phyloP scores from a whole-genome alignment of 2,888 invertebrate genomes.

The Clistopyga incitator region DNA sequence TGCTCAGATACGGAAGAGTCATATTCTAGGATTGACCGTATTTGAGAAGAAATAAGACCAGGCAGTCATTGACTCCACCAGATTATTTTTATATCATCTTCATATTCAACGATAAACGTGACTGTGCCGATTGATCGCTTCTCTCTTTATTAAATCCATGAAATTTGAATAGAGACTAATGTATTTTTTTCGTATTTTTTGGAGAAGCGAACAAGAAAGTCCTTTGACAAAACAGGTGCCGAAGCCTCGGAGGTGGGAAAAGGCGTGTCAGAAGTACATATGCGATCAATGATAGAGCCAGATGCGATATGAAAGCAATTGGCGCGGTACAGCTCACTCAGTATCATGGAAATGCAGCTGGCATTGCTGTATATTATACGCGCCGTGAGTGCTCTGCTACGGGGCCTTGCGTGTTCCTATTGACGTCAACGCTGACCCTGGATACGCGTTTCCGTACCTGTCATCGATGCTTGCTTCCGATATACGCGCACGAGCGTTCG shows the following conservation, averaged over 20 bases:
- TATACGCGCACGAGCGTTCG: conserved; percentile 34
- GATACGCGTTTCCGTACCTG: conserved; percentile 74
- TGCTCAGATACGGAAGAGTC: too few species aligned
- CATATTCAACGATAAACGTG: not conserved
- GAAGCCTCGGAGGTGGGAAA: not conserved
- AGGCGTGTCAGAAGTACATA: not conserved
- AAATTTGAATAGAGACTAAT: not conserved
- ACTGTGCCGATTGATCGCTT: not conserved
- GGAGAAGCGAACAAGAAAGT: not conserved
- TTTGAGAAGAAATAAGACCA: too few species aligned
- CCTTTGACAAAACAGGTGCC: conserved; percentile 2
- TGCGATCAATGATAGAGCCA: conserved; percentile 8
- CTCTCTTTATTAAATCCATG: not conserved
- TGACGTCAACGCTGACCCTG: conserved; percentile 84
- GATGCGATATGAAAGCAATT: conserved; percentile 22
- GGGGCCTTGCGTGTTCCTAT: conserved; percentile 66
- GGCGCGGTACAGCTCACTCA: conserved; percentile 10
- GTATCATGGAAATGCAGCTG: conserved; percentile 52
- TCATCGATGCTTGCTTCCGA: conserved; percentile 68
- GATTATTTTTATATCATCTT: not conserved
- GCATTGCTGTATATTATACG: conserved; percentile 44
- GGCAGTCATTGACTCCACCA: too few species aligned
- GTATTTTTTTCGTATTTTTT: not conserved
- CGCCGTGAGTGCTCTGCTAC: conserved; percentile 64
- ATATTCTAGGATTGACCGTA: too few species aligned